Evolutionary conservation across 2,888 invertebrate genomes (phyloP), one percentile per base, ranked within the genome.

Genomic region (Philaethria dido): DNA sequence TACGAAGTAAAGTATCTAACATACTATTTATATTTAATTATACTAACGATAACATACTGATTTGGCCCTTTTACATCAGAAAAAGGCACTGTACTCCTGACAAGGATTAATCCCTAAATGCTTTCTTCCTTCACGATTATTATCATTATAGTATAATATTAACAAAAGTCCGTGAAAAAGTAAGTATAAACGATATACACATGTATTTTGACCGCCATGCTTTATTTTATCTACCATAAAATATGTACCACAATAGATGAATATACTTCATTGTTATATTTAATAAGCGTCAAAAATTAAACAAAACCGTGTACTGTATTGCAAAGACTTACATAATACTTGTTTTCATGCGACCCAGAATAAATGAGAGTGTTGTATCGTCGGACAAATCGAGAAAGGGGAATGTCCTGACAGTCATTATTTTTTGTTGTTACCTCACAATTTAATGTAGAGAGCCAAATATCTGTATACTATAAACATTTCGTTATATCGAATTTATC

Each of bases 351-450:
- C 62, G 61, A 50, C 69, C 55, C 62, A 65, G 63, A 67, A 63
- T 63, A 55, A 60, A 61, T 69, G 63, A 48, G 62, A 44, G 42
- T 65, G 50, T 29, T 50, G 50, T 65, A 42, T 22, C 64, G 68
- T 60, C 36, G 39, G 64, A 62, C 55, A 64, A 61, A 63, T 63
- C 63, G 55, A 66, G 66, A 72, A 65, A 84, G 86, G 86, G 83
- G 80, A 88, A 87, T 81, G 84, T 81, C 87, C 86, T 82, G 79
- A 69, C 73, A 80, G 74, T 81, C 79, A 82, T 81, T 78, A 79
- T 71, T 72, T 73, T 72, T 69, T 71, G 70, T 60, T 33, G 64
- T 50, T 64, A 64, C 47, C 60, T 60, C 42, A 57, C n/a, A 20
- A 2, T 42, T 25, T 16, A 42, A 25, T 1, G 57, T 13, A 25